phyloP scores from a whole-genome alignment of 2,888 invertebrate genomes.

The Leistus spinibarbis region DNA sequence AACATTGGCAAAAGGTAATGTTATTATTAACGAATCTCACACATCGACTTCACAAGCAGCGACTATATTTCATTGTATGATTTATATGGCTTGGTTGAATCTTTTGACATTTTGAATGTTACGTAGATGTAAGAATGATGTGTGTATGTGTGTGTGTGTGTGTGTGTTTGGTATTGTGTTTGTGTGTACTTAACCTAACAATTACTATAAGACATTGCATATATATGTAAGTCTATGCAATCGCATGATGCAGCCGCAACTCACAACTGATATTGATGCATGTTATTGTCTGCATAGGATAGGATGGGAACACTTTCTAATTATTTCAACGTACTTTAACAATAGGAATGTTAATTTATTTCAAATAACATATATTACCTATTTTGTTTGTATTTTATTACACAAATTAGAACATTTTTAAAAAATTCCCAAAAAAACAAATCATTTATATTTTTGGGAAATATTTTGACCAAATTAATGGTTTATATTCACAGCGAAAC shows the following conservation, averaged over 20 bases:
- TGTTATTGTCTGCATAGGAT: too few species aligned
- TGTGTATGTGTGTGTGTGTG: background rate
- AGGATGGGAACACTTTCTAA: background rate
- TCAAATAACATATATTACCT: background rate
- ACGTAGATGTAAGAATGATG: background rate
- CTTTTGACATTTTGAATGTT: background rate
- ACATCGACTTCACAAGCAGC: too few species aligned
- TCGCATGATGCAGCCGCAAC: background rate
- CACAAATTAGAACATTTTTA: too few species aligned
- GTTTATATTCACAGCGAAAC: too few species aligned
- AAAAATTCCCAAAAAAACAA: too few species aligned
- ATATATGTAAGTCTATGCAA: background rate
- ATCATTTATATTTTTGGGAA: too few species aligned
- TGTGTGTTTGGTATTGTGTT: background rate
- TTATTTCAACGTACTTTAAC: background rate
- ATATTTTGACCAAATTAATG: too few species aligned
- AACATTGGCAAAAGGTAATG: too few species aligned
- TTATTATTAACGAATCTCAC: too few species aligned
- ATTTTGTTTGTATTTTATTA: too few species aligned
- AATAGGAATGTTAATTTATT: background rate
- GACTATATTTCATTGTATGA: too few species aligned
- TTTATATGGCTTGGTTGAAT: background rate
- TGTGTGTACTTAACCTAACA: background rate
- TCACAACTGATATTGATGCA: background rate
- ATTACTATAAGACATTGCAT: background rate